Conservation (phyloP, 1,140 invertebrate genomes). For the Diprion similis region DNA sequence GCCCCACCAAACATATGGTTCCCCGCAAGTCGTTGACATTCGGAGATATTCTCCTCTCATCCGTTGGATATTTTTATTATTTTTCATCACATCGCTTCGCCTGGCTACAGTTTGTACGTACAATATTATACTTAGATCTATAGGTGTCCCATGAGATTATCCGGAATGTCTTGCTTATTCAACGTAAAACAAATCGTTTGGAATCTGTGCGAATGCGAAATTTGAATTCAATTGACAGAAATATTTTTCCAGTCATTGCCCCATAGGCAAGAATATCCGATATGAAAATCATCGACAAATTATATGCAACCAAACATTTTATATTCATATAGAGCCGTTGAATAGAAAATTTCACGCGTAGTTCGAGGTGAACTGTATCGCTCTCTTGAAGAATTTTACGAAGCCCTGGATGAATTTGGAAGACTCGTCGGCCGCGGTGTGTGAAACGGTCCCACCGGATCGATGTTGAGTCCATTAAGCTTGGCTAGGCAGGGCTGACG, state of each 20-base stretch:
- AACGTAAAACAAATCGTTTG: background rate
- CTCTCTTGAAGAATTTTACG: background rate
- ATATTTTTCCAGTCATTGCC: too few relatives aligned
- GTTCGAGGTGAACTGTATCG: background rate
- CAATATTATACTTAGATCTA: too few relatives aligned
- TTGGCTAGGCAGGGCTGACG: slow-evolving; percentile 1
- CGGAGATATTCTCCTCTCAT: slow-evolving; percentile 13
- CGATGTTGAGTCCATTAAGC: slow-evolving; percentile 28
- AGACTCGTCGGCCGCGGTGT: background rate
- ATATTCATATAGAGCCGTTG: too few relatives aligned
- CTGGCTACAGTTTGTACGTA: slow-evolving; percentile 1
- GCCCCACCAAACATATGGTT: background rate
- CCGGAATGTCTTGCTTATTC: too few relatives aligned
- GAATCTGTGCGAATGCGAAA: background rate
- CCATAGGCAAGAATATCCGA: too few relatives aligned
- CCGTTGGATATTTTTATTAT: slow-evolving; percentile 14
- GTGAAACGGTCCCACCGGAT: slow-evolving; percentile 14
- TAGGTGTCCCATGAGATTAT: background rate
- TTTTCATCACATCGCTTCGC: background rate
- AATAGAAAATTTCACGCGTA: slow-evolving; percentile 5
- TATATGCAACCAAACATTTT: too few relatives aligned
- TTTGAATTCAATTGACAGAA: background rate
- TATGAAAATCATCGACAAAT: too few relatives aligned
- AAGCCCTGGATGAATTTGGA: background rate
- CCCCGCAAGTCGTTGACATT: slow-evolving; percentile 18